Conservation (phyloP, 1,140 invertebrate species). For the Drosophila tsacasi region DNA sequence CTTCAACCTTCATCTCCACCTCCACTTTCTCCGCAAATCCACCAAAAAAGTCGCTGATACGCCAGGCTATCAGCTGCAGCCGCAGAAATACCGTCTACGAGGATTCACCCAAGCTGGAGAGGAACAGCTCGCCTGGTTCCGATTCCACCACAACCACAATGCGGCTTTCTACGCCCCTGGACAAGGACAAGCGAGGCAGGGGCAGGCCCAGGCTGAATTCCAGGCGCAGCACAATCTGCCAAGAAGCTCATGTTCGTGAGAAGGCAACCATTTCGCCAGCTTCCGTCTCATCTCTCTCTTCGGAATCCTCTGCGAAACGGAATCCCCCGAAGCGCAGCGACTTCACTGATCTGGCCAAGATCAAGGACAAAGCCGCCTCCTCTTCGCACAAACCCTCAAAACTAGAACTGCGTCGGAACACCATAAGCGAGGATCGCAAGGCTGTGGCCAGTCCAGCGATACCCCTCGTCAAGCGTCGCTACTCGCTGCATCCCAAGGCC, state of each 20-base stretch:
- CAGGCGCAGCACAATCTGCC: slow-evolving; percentile 26
- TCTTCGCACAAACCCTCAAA: not conserved
- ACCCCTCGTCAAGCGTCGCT: slow-evolving; percentile 25
- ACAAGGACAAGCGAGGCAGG: slow-evolving; percentile 6
- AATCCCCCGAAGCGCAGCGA: not conserved
- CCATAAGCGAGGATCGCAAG: slow-evolving; percentile 25
- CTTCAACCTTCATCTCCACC: too few species aligned
- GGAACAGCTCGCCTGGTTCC: slow-evolving; percentile 20
- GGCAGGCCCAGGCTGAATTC: not conserved
- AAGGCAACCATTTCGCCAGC: not conserved
- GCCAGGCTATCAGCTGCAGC: too few species aligned
- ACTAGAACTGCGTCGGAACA: slow-evolving; percentile 21
- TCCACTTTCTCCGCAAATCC: not conserved
- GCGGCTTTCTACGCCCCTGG: not conserved
- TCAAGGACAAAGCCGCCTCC: too few species aligned
- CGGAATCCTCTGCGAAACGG: slow-evolving; percentile 5
- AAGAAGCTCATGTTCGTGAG: not conserved
- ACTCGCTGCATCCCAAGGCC: slow-evolving; percentile 46
- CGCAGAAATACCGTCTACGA: slow-evolving; percentile 28
- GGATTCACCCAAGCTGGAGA: slow-evolving; percentile 10
- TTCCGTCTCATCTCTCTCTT: slow-evolving; percentile 1
- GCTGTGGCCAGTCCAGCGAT: not conserved
- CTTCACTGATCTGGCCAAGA: not conserved
- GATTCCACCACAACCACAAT: slow-evolving; percentile 1
- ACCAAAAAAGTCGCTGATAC: not conserved